These are phyloP conservation scores for Macropus fuliginosus DNA, from an alignment of 2,797 vertebrate genomes.

Conservation along the genomic window DNA sequence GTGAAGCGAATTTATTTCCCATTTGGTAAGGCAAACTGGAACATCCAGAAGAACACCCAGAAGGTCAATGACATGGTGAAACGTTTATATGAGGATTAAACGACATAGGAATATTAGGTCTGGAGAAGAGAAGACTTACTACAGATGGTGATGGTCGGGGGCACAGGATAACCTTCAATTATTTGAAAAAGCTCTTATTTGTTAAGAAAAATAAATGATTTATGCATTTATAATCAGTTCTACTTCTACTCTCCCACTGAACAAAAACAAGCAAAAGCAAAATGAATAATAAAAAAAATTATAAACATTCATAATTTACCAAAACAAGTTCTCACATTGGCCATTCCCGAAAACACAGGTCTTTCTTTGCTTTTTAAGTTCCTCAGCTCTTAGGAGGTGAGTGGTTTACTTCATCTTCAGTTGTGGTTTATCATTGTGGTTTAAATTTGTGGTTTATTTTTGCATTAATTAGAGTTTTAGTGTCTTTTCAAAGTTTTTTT, in stretches of 20 bases:
- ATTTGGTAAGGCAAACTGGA: neutral
- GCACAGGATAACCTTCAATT: neutral
- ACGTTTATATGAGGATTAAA: neutral
- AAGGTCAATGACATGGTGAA: neutral
- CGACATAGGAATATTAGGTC: neutral
- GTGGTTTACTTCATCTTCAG: neutral
- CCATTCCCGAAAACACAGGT: neutral
- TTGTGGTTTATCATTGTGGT: neutral
- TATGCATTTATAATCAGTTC: neutral
- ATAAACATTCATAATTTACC: neutral
- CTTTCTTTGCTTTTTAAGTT: neutral
- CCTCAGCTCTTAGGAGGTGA: neutral
- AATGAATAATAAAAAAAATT: neutral
- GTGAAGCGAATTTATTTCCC: neutral
- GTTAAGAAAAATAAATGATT: neutral
- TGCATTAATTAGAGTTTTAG: neutral
- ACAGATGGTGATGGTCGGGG: neutral
- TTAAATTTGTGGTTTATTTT: neutral
- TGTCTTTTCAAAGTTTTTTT: neutral
- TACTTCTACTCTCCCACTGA: neutral
- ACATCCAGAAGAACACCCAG: neutral
- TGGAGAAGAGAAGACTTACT: neutral
- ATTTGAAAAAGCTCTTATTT: neutral
- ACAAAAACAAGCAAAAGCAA: neutral
- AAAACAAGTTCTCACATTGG: neutral